Percentiles rank a stretch among this genome's conserved stretches.
Evolutionary conservation across 2,888 invertebrate genomes (phyloP).

Genomic region (Nasonovia ribisnigri): DNA sequence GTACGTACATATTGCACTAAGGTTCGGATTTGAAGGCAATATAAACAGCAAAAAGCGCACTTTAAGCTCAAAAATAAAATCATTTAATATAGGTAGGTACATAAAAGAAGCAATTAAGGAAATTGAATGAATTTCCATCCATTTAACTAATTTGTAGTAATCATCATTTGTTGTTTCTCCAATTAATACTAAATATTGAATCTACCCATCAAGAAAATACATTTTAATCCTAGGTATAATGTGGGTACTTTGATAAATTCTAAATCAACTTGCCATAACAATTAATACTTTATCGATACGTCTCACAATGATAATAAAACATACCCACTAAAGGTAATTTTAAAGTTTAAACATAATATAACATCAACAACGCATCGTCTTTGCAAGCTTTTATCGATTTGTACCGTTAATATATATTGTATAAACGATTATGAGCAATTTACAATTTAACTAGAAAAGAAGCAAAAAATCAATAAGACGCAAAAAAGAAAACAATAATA

Average conservation of each 20-base stretch:
- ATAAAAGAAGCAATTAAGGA: no score
- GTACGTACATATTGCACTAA: neutral
- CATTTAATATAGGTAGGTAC: neutral
- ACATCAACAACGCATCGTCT: neutral
- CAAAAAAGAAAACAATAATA: no score
- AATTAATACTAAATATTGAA: neutral
- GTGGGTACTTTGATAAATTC: neutral
- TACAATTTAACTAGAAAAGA: no score
- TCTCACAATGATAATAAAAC: neutral
- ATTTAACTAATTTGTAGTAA: no score
- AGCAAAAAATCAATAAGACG: no score
- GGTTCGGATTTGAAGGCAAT: neutral
- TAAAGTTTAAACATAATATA: neutral
- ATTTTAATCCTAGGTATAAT: neutral
- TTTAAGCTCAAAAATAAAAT: neutral
- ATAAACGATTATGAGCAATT: no score
- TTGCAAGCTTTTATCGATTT: neutral
- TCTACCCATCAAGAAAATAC: neutral
- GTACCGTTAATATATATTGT: neutral
- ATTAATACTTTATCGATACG: neutral
- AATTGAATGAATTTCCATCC: no score
- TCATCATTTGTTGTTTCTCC: no score
- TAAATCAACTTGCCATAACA: neutral
- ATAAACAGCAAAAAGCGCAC: neutral
- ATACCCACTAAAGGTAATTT: neutral